Evolutionary conservation across 2,797 vertebrate species (phyloP).

Genomic region (Etheostoma perlongum): DNA sequence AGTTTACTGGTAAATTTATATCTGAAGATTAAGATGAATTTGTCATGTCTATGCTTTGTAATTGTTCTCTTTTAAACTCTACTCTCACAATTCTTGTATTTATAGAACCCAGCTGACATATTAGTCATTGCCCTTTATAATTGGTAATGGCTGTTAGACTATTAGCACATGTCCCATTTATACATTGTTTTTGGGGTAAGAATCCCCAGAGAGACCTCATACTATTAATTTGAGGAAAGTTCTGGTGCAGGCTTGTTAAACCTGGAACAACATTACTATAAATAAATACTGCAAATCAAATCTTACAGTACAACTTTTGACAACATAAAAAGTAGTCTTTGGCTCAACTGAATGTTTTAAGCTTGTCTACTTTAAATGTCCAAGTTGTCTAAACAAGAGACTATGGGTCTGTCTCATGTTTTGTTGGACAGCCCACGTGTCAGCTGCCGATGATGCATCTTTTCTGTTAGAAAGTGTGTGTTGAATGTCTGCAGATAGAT

Average conservation of each 20-base stretch:
- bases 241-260: not conserved
- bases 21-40: not conserved
- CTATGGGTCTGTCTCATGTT: not conserved
- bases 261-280: not conserved
- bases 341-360: not conserved
- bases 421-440: not conserved
- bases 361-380: too few species aligned
- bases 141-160: not conserved
- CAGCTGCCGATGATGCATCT: not conserved
- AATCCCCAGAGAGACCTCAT: not conserved
- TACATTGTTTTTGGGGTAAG: not conserved
- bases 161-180: too few species aligned
- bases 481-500: not conserved
- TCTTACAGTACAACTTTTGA: not conserved
- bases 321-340: too few species aligned
- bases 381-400: too few species aligned
- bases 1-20: not conserved
- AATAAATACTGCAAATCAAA: not conserved
- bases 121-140: not conserved
- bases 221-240: not conserved
- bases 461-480: constrained; percentile 4
- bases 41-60: not conserved
- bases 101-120: not conserved
- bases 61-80: not conserved
- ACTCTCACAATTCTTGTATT: not conserved